These are phyloP conservation scores for Cepaea hortensis DNA, from an alignment of 2,888 invertebrate genomes.

Conservation along the genomic window DNA sequence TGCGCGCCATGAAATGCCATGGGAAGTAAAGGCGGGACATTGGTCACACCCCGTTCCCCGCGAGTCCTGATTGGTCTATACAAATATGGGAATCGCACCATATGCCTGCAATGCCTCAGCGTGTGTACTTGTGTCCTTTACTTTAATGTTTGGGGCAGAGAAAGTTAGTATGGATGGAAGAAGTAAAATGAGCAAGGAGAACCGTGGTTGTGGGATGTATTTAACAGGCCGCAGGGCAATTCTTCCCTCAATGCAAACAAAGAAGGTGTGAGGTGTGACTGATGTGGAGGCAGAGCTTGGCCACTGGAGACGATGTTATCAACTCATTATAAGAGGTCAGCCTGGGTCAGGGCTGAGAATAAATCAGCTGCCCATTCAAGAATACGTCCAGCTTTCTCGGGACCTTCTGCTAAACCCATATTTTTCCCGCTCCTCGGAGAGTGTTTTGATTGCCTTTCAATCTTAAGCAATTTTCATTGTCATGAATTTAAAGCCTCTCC, in stretches of 20 bases:
- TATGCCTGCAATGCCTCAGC: no score
- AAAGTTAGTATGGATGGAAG: no score
- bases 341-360: not conserved
- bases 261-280: not conserved
- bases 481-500: constrained; percentile 1
- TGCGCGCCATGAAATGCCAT: no score
- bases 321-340: constrained; percentile 18
- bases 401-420: not conserved
- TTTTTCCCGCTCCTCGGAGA: not conserved
- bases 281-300: not conserved
- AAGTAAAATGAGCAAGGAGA: no score
- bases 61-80: no score
- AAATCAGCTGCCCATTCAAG: constrained; percentile 36
- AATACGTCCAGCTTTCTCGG: constrained; percentile 1
- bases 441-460: constrained; percentile 14
- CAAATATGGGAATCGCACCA: no score
- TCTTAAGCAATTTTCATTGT: constrained; percentile 38
- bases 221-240: not conserved
- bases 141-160: no score
- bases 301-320: constrained; percentile 15
- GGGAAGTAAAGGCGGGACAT: no score
- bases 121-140: no score
- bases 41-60: no score
- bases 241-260: not conserved
- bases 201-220: not conserved